phyloP scores from a whole-genome alignment of 35 echinoderm and acorn worm species.

The Heliocidaris tuberculata region DNA sequence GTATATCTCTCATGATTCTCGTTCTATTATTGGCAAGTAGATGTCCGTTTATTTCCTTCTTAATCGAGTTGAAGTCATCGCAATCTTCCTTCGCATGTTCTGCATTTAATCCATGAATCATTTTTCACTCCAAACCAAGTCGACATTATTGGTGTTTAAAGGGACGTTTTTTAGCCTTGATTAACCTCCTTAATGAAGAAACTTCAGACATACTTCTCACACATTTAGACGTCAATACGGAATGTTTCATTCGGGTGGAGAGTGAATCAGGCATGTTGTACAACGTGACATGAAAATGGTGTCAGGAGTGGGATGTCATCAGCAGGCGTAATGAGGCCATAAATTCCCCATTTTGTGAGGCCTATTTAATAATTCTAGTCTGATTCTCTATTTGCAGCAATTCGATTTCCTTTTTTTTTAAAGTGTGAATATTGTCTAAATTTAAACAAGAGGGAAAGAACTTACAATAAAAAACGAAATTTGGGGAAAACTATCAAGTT shows the following conservation, averaged over 20 bases:
- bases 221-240: too few species aligned
- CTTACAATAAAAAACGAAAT: too few species aligned
- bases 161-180: not conserved
- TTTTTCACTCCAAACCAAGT: not conserved
- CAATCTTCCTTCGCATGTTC: not conserved
- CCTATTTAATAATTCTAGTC: not conserved
- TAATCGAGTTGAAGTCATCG: not conserved
- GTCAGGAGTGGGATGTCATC: not conserved
- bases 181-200: not conserved
- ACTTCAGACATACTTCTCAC: too few species aligned
- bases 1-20: not conserved
- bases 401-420: not conserved
- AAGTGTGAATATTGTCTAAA: too few species aligned
- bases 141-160: not conserved
- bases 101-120: not conserved
- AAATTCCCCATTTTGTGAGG: not conserved
- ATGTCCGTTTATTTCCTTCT: not conserved
- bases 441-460: too few species aligned
- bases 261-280: too few species aligned
- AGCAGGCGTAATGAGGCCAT: not conserved
- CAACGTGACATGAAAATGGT: not conserved
- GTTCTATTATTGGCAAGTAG: not conserved
- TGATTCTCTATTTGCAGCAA: not conserved
- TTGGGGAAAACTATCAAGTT: too few species aligned
- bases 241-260: too few species aligned